Evolutionary conservation across 2,888 invertebrate species (phyloP).

Genomic region (Acanthosoma haemorrhoidale): DNA sequence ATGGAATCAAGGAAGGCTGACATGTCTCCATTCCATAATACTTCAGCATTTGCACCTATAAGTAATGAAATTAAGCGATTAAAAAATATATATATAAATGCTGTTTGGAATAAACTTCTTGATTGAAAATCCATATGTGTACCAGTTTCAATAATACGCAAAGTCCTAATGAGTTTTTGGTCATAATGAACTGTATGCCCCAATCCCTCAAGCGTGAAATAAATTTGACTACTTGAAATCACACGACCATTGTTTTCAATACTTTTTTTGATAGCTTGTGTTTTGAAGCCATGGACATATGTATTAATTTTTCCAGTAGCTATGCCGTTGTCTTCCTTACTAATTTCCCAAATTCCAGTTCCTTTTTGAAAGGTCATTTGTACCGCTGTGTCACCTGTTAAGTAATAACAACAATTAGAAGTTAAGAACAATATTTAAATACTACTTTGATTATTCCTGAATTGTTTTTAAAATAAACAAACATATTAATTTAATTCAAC

Average conservation of each 20-base stretch:
- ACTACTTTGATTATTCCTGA: too few relatives aligned
- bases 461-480: too few relatives aligned
- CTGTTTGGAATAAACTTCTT: neutral
- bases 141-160: neutral
- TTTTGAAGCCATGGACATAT: neutral
- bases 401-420: neutral
- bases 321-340: neutral
- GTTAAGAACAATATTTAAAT: neutral
- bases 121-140: neutral
- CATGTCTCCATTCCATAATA: conserved; percentile 23
- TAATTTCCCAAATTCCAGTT: conserved; percentile 11
- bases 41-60: conserved; percentile 15
- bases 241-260: neutral
- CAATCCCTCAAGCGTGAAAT: neutral
- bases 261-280: neutral
- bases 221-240: neutral
- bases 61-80: neutral
- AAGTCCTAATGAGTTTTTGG: neutral
- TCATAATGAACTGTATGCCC: neutral
- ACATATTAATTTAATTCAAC: too few relatives aligned
- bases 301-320: neutral
- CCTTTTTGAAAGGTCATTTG: neutral
- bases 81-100: neutral
- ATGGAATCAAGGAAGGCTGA: conserved; percentile 25
- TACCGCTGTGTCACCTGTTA: neutral